A percentile compares a stretch with the other conserved stretches of the same genome.
phyloP scores from a whole-genome alignment of 2,888 invertebrate species.

The Eupithecia centaureata region DNA sequence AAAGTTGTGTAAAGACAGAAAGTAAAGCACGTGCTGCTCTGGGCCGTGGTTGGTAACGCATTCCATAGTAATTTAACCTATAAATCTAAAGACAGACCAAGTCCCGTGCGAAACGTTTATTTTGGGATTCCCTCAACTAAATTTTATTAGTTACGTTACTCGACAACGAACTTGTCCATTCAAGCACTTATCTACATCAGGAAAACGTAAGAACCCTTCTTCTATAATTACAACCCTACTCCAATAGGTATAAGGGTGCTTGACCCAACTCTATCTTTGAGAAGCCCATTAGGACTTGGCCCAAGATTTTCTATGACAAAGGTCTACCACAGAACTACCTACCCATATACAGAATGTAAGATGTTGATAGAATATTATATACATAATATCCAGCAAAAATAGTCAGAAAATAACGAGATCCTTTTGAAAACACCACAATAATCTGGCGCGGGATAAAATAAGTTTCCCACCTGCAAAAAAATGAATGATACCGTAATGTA shows the following conservation, averaged over 20 bases:
- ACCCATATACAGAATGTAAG: not conserved
- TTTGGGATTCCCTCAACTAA: too few relatives aligned
- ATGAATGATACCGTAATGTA: not conserved
- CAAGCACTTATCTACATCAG: not conserved
- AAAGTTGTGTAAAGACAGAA: too few relatives aligned
- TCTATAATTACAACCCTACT: conserved; percentile 10
- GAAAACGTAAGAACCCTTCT: not conserved
- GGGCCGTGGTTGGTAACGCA: too few relatives aligned
- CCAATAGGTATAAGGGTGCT: not conserved
- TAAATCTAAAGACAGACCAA: too few relatives aligned
- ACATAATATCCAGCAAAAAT: not conserved
- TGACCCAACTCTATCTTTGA: conserved; percentile 9
- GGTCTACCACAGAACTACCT: not conserved
- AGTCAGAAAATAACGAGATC: not conserved
- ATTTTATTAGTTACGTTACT: too few relatives aligned
- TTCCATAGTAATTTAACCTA: too few relatives aligned
- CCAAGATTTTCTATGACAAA: not conserved
- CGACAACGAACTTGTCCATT: not conserved
- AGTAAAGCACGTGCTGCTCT: too few relatives aligned
- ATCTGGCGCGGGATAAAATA: not conserved
- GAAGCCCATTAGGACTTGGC: not conserved
- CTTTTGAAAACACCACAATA: not conserved
- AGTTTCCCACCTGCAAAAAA: not conserved
- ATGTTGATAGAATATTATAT: not conserved
- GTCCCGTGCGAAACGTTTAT: too few relatives aligned